Base-by-base conservation (phyloP, 2,113 vertebrate genomes). In the Electrona antarctica region DNA sequence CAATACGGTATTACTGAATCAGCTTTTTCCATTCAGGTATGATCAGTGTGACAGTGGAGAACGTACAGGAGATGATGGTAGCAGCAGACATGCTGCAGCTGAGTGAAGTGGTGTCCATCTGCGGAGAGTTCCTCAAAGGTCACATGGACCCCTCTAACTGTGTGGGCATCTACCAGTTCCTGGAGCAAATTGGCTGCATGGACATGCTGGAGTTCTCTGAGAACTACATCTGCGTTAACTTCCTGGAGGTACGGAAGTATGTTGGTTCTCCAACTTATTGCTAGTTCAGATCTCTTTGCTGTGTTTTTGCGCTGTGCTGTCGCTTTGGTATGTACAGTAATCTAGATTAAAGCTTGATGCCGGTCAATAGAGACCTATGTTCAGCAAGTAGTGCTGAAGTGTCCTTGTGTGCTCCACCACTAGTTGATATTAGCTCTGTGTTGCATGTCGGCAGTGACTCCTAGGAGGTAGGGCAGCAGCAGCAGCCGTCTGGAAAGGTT, bases 61-160 rank as follows among this genome's bases (percentile, higher is more conserved):
- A 97, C 11, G 97, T 97, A 1, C 97, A 98, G 90, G 96, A 98
- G 82, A 85, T 99, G 90, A 97, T 98, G 88, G 89, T 97, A 68
- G 97, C 97, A 1, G 97, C 97, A 0, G 97, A 98, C 89, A 99
- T 99, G 97, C 93, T 98, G 77, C 96, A 98, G 92, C 92, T 98
- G 64, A 94, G 83, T 11, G 96, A 98, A 89, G 95, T 98, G 79
- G 96, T 99, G 82, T 89, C 93, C 58, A 94, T 98, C 73, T 98
- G 97, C 66, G 96, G 96, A 69, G 96, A 96, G 77, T 98, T 98
- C 89, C 93, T 98, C 46, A 97, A 97, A 76, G 92, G 93, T 41
- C 96, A 98, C 82, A 93, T 98, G 84, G 97, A 98, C 74, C 95
- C 96, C 0, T 87, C 91, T 73, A 99, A 99, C 90, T 98, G 96